A percentile compares a stretch with the other conserved stretches of the same genome.
phyloP scores from a whole-genome alignment of 2,797 vertebrate genomes.

The Crocodylus rhombifer region DNA sequence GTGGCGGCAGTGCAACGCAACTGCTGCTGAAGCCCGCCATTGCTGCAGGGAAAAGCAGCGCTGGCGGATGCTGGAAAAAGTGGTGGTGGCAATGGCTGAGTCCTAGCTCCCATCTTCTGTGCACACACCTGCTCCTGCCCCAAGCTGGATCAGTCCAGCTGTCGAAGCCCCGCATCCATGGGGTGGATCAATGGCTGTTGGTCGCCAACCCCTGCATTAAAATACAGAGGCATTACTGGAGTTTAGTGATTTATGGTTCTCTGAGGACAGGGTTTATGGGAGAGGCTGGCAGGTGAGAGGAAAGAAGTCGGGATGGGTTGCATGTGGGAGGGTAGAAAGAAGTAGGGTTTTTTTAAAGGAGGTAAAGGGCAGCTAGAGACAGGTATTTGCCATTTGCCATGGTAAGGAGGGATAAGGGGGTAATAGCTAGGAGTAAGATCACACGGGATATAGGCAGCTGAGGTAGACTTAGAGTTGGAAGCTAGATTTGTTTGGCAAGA shows the following conservation, averaged over 20 bases:
- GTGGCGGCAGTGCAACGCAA: no score
- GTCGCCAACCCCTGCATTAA: no score
- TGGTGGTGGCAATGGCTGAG: no score
- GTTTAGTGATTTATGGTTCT: not conserved
- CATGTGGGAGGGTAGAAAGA: not conserved
- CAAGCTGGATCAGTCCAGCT: no score
- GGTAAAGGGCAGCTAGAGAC: not conserved
- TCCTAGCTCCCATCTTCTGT: no score
- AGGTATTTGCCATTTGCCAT: constrained; percentile 5
- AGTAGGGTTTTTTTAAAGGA: not conserved
- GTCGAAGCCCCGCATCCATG: no score
- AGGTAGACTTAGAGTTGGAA: not conserved
- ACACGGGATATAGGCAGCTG: not conserved
- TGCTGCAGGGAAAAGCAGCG: no score
- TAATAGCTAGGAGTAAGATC: not conserved
- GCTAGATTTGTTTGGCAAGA: no score
- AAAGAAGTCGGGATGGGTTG: not conserved
- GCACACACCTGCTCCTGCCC: no score
- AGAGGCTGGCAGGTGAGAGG: not conserved
- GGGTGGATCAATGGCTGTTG: no score
- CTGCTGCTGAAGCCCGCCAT: no score
- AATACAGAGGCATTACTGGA: not conserved
- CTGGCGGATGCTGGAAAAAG: no score
- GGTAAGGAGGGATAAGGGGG: not conserved
- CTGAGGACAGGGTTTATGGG: not conserved